A percentile compares a stretch with the other conserved stretches of the same genome.
Conservation (phyloP, 2,113 vertebrate genomes). For the Python bivittatus region DNA sequence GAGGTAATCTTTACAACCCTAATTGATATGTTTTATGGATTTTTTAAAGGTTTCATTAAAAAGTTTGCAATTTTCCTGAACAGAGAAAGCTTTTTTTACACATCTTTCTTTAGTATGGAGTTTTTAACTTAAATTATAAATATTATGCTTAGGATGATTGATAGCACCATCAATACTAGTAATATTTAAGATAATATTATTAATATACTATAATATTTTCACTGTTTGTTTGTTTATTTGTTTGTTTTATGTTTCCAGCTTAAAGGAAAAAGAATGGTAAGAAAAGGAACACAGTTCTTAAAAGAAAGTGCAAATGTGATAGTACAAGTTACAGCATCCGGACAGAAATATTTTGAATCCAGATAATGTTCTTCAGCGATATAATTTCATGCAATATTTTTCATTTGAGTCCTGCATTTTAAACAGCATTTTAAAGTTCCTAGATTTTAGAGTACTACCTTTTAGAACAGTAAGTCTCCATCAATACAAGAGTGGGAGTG, state of each 20-base stretch:
- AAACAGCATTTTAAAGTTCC: slow-evolving; percentile 40
- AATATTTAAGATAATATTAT: too few species aligned
- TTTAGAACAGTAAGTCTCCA: slow-evolving; percentile 21
- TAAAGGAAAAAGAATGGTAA: background rate
- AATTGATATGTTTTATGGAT: background rate
- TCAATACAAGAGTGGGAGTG: slow-evolving; percentile 15
- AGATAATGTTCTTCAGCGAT: slow-evolving; percentile 20
- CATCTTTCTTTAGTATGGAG: background rate
- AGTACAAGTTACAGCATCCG: background rate
- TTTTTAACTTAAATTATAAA: background rate
- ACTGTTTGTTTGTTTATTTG: too few species aligned
- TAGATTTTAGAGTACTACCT: slow-evolving; percentile 20
- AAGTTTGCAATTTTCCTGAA: background rate
- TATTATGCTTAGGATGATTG: background rate
- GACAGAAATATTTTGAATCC: slow-evolving; percentile 25
- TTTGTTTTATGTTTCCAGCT: background rate
- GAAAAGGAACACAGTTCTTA: background rate
- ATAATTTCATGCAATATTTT: slow-evolving; percentile 34
- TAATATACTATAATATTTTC: background rate
- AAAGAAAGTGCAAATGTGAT: background rate
- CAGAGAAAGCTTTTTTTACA: background rate
- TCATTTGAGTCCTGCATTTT: slow-evolving; percentile 12
- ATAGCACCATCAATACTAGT: background rate
- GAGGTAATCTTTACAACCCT: background rate
- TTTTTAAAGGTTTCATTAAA: background rate